Evolutionary conservation across 2,888 invertebrate genomes (phyloP).

Genomic region (Mesodorylaimus sp.): DNA sequence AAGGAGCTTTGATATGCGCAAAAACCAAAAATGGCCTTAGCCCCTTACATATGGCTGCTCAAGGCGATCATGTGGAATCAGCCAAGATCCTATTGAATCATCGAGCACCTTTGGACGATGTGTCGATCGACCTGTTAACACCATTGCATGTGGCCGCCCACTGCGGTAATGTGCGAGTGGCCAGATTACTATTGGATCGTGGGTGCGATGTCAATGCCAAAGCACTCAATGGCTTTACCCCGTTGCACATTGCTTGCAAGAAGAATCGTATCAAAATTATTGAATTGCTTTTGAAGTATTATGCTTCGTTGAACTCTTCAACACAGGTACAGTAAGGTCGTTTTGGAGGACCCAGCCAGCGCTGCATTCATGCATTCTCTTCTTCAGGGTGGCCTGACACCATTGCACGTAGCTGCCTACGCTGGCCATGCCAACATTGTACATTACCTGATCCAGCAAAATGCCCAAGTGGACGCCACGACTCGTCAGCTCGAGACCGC

Average conservation of each 20-base stretch:
- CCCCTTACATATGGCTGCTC: constrained; percentile 94
- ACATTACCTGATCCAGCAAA: constrained; percentile 88
- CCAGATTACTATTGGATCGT: constrained; percentile 76
- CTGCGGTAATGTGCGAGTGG: constrained; percentile 58
- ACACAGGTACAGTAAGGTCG: constrained; percentile 41
- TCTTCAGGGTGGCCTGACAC: constrained; percentile 64
- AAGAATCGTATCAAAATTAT: constrained; percentile 95
- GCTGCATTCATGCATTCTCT: constrained; percentile 3
- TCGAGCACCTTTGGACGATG: constrained; percentile 90
- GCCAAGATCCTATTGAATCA: constrained; percentile 87
- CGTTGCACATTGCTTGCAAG: constrained; percentile 96
- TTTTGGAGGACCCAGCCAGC: neutral
- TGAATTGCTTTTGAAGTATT: constrained; percentile 84
- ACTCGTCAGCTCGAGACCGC: constrained; percentile 97
- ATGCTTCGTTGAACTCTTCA: constrained; percentile 67
- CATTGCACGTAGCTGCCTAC: constrained; percentile 92
- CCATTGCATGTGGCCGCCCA: constrained; percentile 53
- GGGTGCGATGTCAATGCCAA: constrained; percentile 96
- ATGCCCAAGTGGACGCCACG: constrained; percentile 88
- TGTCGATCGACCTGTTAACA: constrained; percentile 93
- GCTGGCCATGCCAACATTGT: constrained; percentile 99
- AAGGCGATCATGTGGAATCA: constrained; percentile 96
- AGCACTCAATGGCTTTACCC: constrained; percentile 92
- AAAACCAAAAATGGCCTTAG: constrained; percentile 83
- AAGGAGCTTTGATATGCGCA: constrained; percentile 84